Percentiles rank a stretch among this genome's conserved stretches.
Evolutionary conservation across 2,797 vertebrate genomes (phyloP).

Genomic region (Potorous gilbertii): DNA sequence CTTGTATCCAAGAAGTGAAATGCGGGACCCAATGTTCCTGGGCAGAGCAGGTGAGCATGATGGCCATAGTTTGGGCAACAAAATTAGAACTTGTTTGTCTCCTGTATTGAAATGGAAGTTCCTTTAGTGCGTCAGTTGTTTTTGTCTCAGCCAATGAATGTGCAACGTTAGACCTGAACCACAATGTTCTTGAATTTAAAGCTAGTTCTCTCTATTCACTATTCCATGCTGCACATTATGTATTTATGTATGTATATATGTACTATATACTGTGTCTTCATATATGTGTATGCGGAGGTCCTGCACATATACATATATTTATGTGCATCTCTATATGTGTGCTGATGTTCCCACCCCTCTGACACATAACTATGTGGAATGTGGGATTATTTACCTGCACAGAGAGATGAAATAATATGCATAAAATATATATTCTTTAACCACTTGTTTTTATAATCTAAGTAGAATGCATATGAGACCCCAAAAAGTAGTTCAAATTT

Average conservation of each 20-base stretch:
- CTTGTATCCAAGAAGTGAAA: neutral
- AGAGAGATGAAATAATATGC: neutral
- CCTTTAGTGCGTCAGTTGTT: neutral
- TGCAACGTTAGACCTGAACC: neutral
- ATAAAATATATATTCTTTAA: neutral
- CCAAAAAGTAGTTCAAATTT: neutral
- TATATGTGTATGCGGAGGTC: neutral
- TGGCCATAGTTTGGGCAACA: neutral
- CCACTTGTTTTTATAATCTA: neutral
- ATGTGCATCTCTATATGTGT: no score
- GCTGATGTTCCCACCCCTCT: neutral
- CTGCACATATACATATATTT: neutral
- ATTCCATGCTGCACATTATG: neutral
- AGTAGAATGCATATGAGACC: neutral
- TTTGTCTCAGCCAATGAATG: neutral
- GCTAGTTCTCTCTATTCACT: neutral
- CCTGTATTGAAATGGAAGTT: neutral
- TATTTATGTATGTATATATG: neutral
- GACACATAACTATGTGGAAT: neutral
- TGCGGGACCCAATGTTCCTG: neutral
- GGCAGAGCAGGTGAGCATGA: neutral
- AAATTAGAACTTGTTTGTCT: neutral
- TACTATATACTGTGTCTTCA: neutral
- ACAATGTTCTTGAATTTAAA: neutral
- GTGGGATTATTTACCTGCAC: neutral